These are phyloP conservation scores for Barypeithes pellucidus DNA, from an alignment of 2,888 invertebrate genomes.

Conservation along the genomic window DNA sequence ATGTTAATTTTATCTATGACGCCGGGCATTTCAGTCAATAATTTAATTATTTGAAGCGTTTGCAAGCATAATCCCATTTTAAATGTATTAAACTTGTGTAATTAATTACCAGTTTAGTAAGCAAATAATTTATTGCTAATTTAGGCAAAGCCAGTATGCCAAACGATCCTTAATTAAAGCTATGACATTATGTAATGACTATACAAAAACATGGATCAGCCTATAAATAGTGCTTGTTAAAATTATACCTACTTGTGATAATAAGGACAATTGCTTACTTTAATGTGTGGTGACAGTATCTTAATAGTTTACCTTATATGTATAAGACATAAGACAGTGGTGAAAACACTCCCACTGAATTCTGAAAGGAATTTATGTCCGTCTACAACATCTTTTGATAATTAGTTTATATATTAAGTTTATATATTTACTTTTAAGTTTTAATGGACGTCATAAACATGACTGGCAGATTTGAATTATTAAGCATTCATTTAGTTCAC, in stretches of 20 bases:
- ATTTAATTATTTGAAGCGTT: slow-evolving; percentile 57
- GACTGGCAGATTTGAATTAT: no score
- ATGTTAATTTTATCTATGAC: slow-evolving; percentile 9
- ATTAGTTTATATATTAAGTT: no score
- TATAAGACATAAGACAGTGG: no score
- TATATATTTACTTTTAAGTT: no score
- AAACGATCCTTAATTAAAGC: slow-evolving; percentile 51
- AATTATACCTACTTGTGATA: background rate
- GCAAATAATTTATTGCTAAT: slow-evolving; percentile 59
- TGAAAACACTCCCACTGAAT: no score
- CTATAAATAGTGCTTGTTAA: slow-evolving; percentile 2
- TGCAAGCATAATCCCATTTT: slow-evolving; percentile 57
- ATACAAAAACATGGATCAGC: slow-evolving; percentile 9
- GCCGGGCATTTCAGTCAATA: slow-evolving; percentile 47
- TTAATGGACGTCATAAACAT: no score
- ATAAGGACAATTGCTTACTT: background rate
- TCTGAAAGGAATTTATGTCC: no score
- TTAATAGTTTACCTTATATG: no score
- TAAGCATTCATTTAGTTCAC: no score
- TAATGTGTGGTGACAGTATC: no score
- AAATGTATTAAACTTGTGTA: slow-evolving; percentile 58
- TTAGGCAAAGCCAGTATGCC: slow-evolving; percentile 54
- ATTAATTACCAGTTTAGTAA: slow-evolving; percentile 58
- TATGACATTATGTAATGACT: slow-evolving; percentile 36
- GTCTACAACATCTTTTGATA: no score